phyloP scores from a whole-genome alignment of 2,888 invertebrate genomes.

The Panorpa germanica region DNA sequence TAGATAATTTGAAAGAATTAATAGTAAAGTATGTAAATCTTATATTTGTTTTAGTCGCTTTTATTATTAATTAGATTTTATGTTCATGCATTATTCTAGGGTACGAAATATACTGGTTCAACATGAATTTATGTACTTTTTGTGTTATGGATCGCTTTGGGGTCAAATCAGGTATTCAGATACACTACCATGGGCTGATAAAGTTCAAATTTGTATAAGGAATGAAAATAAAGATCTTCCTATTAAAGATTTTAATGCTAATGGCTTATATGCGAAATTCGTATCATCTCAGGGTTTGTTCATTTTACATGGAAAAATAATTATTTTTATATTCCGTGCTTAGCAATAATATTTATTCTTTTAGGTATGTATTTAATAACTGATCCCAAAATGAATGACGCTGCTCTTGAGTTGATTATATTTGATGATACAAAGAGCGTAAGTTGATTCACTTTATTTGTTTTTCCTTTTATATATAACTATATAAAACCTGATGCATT shows the following conservation, averaged over 20 bases:
- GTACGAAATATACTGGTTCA: neutral
- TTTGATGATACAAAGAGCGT: constrained; percentile 6
- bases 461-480: neutral
- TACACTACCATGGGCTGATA: constrained; percentile 8
- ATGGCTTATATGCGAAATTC: constrained; percentile 5
- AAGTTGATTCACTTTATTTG: neutral
- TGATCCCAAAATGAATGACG: too few relatives aligned
- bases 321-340: too few relatives aligned
- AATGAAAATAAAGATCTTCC: constrained; percentile 8
- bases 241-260: constrained; percentile 5
- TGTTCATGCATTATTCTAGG: too few relatives aligned
- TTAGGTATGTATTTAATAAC: too few relatives aligned
- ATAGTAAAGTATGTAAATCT: too few relatives aligned
- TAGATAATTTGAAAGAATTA: too few relatives aligned
- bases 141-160: constrained; percentile 9
- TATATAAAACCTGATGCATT: too few relatives aligned
- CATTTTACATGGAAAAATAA: too few relatives aligned
- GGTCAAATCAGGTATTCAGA: constrained; percentile 9
- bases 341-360: too few relatives aligned
- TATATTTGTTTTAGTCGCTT: too few relatives aligned
- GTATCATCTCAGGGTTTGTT: constrained; percentile 4
- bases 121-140: constrained; percentile 1
- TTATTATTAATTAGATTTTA: too few relatives aligned
- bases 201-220: constrained; percentile 9
- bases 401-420: constrained; percentile 6